Percentiles rank a stretch among this genome's conserved stretches.
These are phyloP conservation scores for Rhodinocichla rosea DNA, from an alignment of 2,113 vertebrate species.

Conservation along the genomic window DNA sequence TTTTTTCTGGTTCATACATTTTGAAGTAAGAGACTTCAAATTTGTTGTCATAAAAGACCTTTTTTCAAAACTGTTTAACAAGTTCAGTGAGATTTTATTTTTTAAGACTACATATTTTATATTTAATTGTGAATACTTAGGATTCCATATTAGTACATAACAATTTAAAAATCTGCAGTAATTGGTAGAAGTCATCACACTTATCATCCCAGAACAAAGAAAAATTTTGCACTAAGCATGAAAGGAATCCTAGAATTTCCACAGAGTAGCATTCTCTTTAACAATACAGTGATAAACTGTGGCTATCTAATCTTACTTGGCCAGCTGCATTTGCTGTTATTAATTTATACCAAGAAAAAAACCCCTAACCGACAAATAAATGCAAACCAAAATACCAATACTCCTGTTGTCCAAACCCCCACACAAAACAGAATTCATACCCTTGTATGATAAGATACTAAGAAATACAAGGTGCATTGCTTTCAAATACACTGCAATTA, in stretches of 20 bases:
- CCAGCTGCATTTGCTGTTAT: slow-evolving; percentile 34
- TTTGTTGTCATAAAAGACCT: neutral
- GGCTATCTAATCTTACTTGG: neutral
- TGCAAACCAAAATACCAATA: neutral
- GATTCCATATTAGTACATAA: neutral
- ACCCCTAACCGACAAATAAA: neutral
- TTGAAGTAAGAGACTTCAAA: neutral
- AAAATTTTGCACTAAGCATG: neutral
- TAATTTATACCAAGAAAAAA: neutral
- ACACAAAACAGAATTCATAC: neutral
- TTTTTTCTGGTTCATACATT: neutral
- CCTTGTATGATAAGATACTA: neutral
- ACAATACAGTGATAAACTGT: slow-evolving; percentile 1
- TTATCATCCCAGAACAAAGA: neutral
- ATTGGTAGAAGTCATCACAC: neutral
- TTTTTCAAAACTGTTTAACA: neutral
- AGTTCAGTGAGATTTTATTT: neutral
- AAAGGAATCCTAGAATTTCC: slow-evolving; percentile 32
- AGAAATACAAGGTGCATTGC: neutral
- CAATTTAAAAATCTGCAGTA: neutral
- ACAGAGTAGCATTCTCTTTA: neutral
- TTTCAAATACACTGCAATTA: neutral
- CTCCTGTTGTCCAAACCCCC: neutral
- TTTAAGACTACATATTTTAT: neutral
- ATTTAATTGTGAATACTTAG: neutral